A percentile compares a stretch with the other conserved stretches of the same genome.
These are phyloP conservation scores for Campoplex capitator DNA, from an alignment of 2,888 invertebrate species.

Conservation along the genomic window DNA sequence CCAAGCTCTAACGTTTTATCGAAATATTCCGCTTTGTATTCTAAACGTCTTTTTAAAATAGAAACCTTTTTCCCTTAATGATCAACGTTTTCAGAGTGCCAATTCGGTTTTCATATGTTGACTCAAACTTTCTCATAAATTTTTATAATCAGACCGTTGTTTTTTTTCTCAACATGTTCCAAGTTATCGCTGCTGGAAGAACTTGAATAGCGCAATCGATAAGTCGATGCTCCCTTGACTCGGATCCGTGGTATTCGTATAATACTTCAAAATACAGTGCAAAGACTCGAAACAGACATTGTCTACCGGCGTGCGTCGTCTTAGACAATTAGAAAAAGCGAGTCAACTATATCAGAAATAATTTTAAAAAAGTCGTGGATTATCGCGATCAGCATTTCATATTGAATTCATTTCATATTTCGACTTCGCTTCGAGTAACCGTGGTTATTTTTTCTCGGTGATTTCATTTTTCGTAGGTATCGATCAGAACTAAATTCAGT, in stretches of 20 bases:
- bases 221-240: background rate
- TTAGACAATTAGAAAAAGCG: background rate
- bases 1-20: slow-evolving; percentile 24
- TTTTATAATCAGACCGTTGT: background rate
- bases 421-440: background rate
- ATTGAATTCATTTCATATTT: background rate
- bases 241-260: background rate
- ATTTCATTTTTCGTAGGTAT: background rate
- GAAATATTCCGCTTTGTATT: slow-evolving; percentile 53
- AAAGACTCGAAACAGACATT: background rate
- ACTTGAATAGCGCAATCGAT: background rate
- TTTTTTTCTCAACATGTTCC: background rate
- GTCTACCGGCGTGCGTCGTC: background rate
- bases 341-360: background rate
- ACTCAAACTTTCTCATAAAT: background rate
- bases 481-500: background rate
- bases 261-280: background rate
- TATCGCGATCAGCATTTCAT: background rate
- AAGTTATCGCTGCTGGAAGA: background rate
- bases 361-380: background rate
- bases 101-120: background rate
- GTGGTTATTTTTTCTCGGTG: background rate
- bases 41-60: slow-evolving; percentile 19
- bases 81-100: background rate
- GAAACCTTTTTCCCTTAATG: slow-evolving; percentile 8